Conservation (phyloP, 2,113 vertebrate genomes). For the Xenopus laevis region DNA sequence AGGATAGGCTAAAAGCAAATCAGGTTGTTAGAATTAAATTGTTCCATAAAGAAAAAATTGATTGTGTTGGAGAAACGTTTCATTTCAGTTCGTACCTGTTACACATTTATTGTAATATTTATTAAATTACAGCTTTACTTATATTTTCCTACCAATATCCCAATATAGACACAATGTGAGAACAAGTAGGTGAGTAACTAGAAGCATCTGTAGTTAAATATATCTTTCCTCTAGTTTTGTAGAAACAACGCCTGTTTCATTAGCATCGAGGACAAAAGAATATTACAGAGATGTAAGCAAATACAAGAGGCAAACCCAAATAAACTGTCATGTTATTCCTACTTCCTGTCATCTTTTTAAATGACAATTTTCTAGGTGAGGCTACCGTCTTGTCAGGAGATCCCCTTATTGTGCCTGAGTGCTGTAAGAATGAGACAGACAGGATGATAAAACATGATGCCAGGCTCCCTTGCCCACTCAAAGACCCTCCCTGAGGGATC, state of each 20-base stretch:
- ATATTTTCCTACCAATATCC: background rate
- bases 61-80: too few relatives aligned
- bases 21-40: too few relatives aligned
- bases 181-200: background rate
- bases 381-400: slow-evolving; percentile 60
- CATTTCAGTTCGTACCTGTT: too few relatives aligned
- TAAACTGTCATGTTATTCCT: slow-evolving; percentile 64
- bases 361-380: slow-evolving; percentile 61
- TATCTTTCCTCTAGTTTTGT: background rate
- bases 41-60: too few relatives aligned
- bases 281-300: slow-evolving; percentile 59
- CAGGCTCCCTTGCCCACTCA: slow-evolving; percentile 70
- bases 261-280: slow-evolving; percentile 16
- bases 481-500: slow-evolving; percentile 86
- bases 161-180: background rate
- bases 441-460: slow-evolving; percentile 73
- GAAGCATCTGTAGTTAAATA: background rate
- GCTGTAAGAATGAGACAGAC: slow-evolving; percentile 60
- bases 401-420: slow-evolving; percentile 58
- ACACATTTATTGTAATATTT: background rate
- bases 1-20: too few relatives aligned
- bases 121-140: background rate
- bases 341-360: slow-evolving; percentile 68
- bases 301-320: slow-evolving; percentile 57
- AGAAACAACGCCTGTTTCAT: slow-evolving; percentile 3